These are phyloP conservation scores for Ovis canadensis DNA, from an alignment of 2,113 vertebrate genomes.

Conservation along the genomic window DNA sequence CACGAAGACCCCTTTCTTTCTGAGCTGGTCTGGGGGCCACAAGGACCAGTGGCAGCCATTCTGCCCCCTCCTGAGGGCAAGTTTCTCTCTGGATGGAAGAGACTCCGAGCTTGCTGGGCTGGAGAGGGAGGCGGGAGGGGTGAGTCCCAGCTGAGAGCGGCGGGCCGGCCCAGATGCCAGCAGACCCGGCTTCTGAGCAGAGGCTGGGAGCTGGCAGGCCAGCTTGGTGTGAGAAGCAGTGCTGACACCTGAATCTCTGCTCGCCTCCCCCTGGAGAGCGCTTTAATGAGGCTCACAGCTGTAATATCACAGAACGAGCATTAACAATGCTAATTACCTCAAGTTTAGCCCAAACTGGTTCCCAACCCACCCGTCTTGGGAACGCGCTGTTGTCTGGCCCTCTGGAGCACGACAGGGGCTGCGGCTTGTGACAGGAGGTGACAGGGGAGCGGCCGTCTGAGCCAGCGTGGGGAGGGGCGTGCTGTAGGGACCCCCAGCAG, in stretches of 20 bases:
- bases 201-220: conserved; percentile 54
- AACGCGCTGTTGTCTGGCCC: conserved; percentile 62
- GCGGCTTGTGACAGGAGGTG: conserved; percentile 21
- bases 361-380: conserved; percentile 71
- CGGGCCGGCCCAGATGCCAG: conserved; percentile 31
- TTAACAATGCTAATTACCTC: conserved; percentile 83
- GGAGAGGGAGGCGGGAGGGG: background rate
- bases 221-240: conserved; percentile 44
- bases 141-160: background rate
- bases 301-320: conserved; percentile 77
- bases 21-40: background rate
- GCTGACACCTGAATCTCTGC: conserved; percentile 76
- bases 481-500: background rate
- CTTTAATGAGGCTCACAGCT: conserved; percentile 83
- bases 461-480: background rate
- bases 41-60: background rate
- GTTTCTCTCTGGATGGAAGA: background rate
- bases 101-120: background rate
- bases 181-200: conserved; percentile 53
- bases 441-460: background rate
- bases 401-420: background rate
- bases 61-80: background rate
- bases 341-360: conserved; percentile 77
- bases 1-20: background rate
- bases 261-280: conserved; percentile 71